Conservation (phyloP, 2,888 invertebrate species). For the Mamestra brassicae region DNA sequence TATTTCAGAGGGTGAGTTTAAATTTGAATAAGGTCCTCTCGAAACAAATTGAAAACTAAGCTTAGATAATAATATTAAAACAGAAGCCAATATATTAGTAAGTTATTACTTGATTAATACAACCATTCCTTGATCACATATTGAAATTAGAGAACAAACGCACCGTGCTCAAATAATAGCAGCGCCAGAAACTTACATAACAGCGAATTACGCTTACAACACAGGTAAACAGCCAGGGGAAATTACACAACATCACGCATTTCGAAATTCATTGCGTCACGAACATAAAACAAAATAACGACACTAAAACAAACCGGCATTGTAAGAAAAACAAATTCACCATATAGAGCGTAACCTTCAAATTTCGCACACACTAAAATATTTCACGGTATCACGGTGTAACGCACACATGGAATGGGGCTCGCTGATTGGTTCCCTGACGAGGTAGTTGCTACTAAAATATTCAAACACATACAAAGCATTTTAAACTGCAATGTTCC, state of each 20-base stretch:
- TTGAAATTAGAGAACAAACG: conserved; percentile 44
- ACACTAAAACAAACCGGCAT: conserved; percentile 46
- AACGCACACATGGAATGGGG: conserved; percentile 57
- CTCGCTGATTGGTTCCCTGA: conserved; percentile 62
- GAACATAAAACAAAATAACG: conserved; percentile 31
- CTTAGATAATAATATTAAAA: not conserved
- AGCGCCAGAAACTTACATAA: conserved; percentile 37
- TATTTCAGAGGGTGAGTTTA: conserved; percentile 20
- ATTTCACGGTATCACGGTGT: conserved; percentile 41
- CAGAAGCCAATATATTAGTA: not conserved
- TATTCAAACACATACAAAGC: conserved; percentile 69
- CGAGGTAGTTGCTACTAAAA: conserved; percentile 66
- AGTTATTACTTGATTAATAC: conserved; percentile 30
- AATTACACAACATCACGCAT: conserved; percentile 44
- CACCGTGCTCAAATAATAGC: conserved; percentile 23
- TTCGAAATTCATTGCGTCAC: conserved; percentile 53
- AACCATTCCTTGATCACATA: conserved; percentile 44
- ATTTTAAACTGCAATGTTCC: conserved; percentile 66
- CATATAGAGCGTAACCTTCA: conserved; percentile 49
- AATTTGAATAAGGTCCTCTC: conserved; percentile 20
- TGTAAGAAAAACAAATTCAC: conserved; percentile 62
- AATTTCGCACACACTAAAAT: conserved; percentile 48
- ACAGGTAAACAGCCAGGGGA: conserved; percentile 37
- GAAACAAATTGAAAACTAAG: conserved; percentile 23
- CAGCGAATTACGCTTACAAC: conserved; percentile 30